Evolutionary conservation across 2,113 vertebrate genomes (phyloP).

Genomic region (Callospermophilus lateralis): DNA sequence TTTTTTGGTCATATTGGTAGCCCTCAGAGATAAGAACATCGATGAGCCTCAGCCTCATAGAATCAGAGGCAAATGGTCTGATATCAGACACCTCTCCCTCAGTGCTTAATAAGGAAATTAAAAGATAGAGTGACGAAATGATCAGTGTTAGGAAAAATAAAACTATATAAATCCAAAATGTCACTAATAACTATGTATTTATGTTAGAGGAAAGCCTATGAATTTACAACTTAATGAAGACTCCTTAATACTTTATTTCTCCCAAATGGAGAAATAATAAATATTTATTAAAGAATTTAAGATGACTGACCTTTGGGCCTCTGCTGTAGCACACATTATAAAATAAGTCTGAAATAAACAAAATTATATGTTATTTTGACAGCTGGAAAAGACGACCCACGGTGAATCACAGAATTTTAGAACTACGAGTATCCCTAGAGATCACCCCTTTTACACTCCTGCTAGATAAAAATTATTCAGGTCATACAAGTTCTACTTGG

Average conservation of each 20-base stretch:
- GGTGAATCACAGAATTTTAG: slow-evolving; percentile 51
- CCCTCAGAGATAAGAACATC: background rate
- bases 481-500: background rate
- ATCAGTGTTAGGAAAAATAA: slow-evolving; percentile 43
- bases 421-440: background rate
- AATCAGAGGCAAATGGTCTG: background rate
- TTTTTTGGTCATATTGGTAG: background rate
- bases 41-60: background rate
- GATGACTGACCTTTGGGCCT: slow-evolving; percentile 86
- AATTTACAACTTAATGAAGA: slow-evolving; percentile 50
- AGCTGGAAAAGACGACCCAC: slow-evolving; percentile 51
- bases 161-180: slow-evolving; percentile 38
- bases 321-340: slow-evolving; percentile 85
- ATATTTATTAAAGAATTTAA: slow-evolving; percentile 55
- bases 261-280: slow-evolving; percentile 24
- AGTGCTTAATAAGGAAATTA: slow-evolving; percentile 40
- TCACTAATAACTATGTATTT: slow-evolving; percentile 1
- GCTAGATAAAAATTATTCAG: background rate
- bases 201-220: slow-evolving; percentile 41
- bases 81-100: background rate
- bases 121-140: background rate
- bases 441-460: background rate
- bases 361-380: slow-evolving; percentile 56
- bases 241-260: slow-evolving; percentile 46
- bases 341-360: slow-evolving; percentile 86